These are phyloP conservation scores for Aulostomus chinensis DNA, from an alignment of 2,797 vertebrate genomes.

Conservation along the genomic window DNA sequence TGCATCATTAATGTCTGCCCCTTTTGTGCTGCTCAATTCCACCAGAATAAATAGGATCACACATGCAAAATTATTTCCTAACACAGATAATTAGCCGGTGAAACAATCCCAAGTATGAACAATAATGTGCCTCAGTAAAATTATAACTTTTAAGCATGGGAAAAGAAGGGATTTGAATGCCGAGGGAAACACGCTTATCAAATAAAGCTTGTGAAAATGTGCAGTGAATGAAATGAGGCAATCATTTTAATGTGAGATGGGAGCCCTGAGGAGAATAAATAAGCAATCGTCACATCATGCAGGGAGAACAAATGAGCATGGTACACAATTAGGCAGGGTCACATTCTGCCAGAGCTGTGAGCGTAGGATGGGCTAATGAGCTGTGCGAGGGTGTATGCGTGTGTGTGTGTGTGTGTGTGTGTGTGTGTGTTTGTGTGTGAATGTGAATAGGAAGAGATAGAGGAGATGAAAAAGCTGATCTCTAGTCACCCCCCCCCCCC, in stretches of 20 bases:
- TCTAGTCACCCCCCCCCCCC: no score
- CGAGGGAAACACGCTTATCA: conserved; percentile 81
- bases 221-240: conserved; percentile 84
- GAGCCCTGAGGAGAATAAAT: conserved; percentile 84
- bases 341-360: conserved; percentile 77
- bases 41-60: conserved; percentile 74
- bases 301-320: conserved; percentile 82
- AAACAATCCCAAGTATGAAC: conserved; percentile 79
- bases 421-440: conserved; percentile 24
- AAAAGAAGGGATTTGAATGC: conserved; percentile 70
- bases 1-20: conserved; percentile 75
- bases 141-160: conserved; percentile 75
- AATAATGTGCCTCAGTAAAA: conserved; percentile 72
- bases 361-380: conserved; percentile 79
- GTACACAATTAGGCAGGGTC: conserved; percentile 85
- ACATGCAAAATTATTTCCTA: conserved; percentile 74
- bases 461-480: conserved; percentile 56
- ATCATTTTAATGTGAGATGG: conserved; percentile 83
- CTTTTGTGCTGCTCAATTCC: conserved; percentile 76
- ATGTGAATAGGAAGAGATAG: conserved; percentile 30
- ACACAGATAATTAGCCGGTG: conserved; percentile 78
- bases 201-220: conserved; percentile 83
- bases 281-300: conserved; percentile 84
- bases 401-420: conserved; percentile 10
- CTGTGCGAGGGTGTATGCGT: conserved; percentile 48